phyloP scores from a whole-genome alignment of 2,888 invertebrate genomes.

The Nesidiocoris tenuis region DNA sequence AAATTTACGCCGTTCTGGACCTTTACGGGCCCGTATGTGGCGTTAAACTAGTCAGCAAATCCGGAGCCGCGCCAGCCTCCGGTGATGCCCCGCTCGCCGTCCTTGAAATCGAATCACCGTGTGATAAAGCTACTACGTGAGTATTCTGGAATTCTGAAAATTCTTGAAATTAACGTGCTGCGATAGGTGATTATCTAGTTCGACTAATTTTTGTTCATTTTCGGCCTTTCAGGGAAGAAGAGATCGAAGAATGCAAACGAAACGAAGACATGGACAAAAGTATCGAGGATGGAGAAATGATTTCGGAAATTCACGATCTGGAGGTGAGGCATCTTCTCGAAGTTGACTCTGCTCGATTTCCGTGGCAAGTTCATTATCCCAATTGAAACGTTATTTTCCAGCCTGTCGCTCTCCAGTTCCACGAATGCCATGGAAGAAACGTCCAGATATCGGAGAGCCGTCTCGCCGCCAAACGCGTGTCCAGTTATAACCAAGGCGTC shows the following conservation, averaged over 20 bases:
- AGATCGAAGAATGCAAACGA: constrained; percentile 45
- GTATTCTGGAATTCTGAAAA: constrained; percentile 49
- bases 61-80: constrained; percentile 17
- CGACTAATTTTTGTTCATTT: no score
- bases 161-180: no score
- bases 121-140: constrained; percentile 59
- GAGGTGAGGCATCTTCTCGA: constrained; percentile 31
- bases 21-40: constrained; percentile 75
- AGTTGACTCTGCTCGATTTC: background rate
- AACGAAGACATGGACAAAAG: constrained; percentile 48
- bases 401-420: constrained; percentile 48
- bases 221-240: constrained; percentile 41
- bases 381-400: no score
- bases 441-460: constrained; percentile 67
- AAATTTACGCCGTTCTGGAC: constrained; percentile 81
- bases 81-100: constrained; percentile 48
- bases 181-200: no score
- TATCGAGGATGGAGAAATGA: constrained; percentile 45
- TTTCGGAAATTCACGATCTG: constrained; percentile 46
- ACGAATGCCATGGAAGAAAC: constrained; percentile 78
- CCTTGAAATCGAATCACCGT: constrained; percentile 54
- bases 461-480: constrained; percentile 68
- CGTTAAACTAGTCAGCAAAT: constrained; percentile 67
- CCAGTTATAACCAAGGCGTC: constrained; percentile 82
- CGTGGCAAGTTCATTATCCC: background rate